Base-by-base conservation (phyloP, 2,888 invertebrate species). In the Polydesmus complanatus region DNA sequence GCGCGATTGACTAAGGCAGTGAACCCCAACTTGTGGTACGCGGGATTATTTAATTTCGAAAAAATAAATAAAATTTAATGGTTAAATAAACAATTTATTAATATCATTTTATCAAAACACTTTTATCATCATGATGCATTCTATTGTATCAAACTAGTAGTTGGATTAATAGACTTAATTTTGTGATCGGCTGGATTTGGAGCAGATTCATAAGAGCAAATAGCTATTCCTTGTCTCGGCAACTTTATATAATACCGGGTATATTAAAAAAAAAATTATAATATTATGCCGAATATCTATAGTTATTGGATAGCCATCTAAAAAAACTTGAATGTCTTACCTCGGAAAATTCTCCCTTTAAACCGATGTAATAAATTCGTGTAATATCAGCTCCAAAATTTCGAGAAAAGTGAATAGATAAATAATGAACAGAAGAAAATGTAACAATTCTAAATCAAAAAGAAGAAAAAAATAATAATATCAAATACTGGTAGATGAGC, bases 311-410 rank as follows among this genome's bases (percentile, higher is more conserved):
- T n/a, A n/a, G n/a, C n/a, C n/a, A n/a, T n/a, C n/a, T n/a, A n/a
- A n/a, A n/a, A n/a, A n/a, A n/a, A n/a, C n/a, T n/a, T n/a, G n/a
- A n/a, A n/a, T 5, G 37, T 26, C 27, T n/a, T 53, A 63, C 63
- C 61, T 63, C 63, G 3, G 56, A 26, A 52, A 63, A 98, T 77
- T 97, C 96, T 23, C 97, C 98, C 72, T 86, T 84, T 51, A 98
- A 78, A 11, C 94, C 97, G 70, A 98, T 96, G 72, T 97, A 98
- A 72, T 86, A 90, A 64, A 96, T 83, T 70, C 82, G 83, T 1
- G 91, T 90, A 56, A 76, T 81, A n/a, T 90, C 89, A 21, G 79
- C 81, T 23, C 94, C 94, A 76, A 86, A 91, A 75, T 93, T 95
- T 19, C 79, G 79, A 8, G 91, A 89, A 72, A 97, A 91, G 76